Percentiles rank a stretch among this genome's conserved stretches.
Evolutionary conservation across 2,113 vertebrate genomes (phyloP).

Genomic region (Chroicocephalus ridibundus): DNA sequence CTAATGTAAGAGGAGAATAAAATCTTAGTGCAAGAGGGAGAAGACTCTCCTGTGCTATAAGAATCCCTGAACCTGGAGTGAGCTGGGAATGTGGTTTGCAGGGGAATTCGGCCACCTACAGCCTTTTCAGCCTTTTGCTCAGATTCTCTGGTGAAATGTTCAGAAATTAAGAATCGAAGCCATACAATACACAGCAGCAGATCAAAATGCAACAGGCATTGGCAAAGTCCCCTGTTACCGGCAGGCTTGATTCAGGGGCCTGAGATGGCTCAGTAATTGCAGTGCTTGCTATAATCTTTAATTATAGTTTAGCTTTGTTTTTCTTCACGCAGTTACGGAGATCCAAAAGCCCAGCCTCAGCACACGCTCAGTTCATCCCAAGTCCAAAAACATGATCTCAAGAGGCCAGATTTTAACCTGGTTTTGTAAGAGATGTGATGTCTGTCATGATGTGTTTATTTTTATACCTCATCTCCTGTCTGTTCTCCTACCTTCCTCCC

Average conservation of each 20-base stretch:
- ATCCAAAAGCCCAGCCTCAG: background rate
- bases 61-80: background rate
- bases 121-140: background rate
- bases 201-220: background rate
- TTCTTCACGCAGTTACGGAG: background rate
- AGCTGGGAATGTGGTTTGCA: background rate
- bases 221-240: background rate
- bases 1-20: background rate
- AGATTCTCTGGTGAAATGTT: background rate
- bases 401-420: background rate
- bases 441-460: background rate
- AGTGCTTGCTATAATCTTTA: background rate
- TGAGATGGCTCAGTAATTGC: background rate
- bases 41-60: background rate
- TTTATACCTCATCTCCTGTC: background rate
- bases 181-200: background rate
- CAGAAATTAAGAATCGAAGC: background rate
- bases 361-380: background rate
- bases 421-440: background rate
- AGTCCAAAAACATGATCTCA: background rate
- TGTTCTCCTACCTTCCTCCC: background rate
- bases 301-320: background rate
- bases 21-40: background rate
- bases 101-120: background rate
- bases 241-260: background rate